Evolutionary conservation across 2,113 vertebrate species (phyloP).

Genomic region (Ia io): DNA sequence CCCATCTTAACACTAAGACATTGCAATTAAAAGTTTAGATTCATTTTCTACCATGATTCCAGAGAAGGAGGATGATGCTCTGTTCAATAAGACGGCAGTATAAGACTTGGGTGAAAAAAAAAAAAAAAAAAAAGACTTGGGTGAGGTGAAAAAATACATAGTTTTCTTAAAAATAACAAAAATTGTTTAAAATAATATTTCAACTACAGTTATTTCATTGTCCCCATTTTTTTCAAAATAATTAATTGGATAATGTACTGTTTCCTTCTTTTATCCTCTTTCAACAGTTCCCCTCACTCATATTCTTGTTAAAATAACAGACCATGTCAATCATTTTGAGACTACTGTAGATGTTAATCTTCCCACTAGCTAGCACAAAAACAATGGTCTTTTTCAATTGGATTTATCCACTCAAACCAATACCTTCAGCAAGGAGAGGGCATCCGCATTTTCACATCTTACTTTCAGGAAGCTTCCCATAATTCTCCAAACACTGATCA

Average conservation of each 20-base stretch:
- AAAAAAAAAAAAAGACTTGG: too few relatives aligned
- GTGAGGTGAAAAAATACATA: background rate
- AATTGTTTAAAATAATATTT: slow-evolving; percentile 35
- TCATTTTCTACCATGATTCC: slow-evolving; percentile 10
- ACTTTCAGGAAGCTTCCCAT: background rate
- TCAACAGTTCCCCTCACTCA: background rate
- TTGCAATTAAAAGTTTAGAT: slow-evolving; percentile 44
- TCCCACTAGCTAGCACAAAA: background rate
- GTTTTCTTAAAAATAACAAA: slow-evolving; percentile 27
- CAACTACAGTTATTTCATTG: background rate
- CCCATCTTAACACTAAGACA: slow-evolving; percentile 45
- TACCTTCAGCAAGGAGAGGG: background rate
- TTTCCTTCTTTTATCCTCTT: slow-evolving; percentile 1
- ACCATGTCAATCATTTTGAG: slow-evolving; percentile 4
- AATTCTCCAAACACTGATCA: background rate
- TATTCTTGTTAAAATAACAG: slow-evolving; percentile 25
- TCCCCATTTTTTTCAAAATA: background rate
- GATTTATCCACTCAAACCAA: background rate
- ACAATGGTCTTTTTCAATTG: background rate
- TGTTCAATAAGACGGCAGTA: background rate
- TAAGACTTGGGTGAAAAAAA: background rate
- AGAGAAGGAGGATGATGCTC: background rate
- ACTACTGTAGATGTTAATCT: background rate
- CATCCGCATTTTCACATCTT: background rate
- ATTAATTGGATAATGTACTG: background rate